Evolutionary conservation across 2,113 vertebrate genomes (phyloP), one percentile per base, ranked within the genome.

Genomic region (Morone saxatilis): DNA sequence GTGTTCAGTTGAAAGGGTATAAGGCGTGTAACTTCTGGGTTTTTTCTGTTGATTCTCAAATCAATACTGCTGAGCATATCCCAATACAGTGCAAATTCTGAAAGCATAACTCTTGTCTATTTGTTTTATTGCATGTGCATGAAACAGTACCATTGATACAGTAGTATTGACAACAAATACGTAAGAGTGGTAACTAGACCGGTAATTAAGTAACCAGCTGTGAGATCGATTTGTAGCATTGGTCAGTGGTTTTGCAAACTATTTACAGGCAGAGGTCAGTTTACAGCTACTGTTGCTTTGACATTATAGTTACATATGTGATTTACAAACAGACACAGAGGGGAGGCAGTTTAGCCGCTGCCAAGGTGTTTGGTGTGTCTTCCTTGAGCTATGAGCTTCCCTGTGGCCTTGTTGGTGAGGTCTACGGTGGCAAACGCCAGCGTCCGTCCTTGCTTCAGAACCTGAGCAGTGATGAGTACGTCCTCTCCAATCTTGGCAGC

Each of bases 281-380:
- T 65, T 68, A n/a, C 12, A 66, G 53, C 14, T 19, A 25, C 9
- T 4, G 1, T 61, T 75, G 71, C 76, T 59, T 40, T 68, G 6
- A 43, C 17, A 56, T 2, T 48, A 31, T 16, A 25, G 5, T 43
- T 17, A 56, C 1, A 80, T 51, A 8, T 50, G 41, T 54, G 19
- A 31, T 59, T 25, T 59, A 67, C 38, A 78, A 4, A 76, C 4
- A 72, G n/a, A 60, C 80, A 90, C 60, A 93, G 1, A 25, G 0
- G 2, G 7, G n/a, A 4, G 67, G 31, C 38, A 7, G 5, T 65
- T 89, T 56, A 94, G 82, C 90, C 83, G 84, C 83, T 92, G 50
- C 97, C 97, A 9, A 99, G 78, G 93, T 97, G 96, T 87, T 99
- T 99, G 4, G 98, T 99, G 85, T 99, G 97, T 88, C 97, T 95